phyloP scores from a whole-genome alignment of 1,140 invertebrate species.

The Aphis gossypii region DNA sequence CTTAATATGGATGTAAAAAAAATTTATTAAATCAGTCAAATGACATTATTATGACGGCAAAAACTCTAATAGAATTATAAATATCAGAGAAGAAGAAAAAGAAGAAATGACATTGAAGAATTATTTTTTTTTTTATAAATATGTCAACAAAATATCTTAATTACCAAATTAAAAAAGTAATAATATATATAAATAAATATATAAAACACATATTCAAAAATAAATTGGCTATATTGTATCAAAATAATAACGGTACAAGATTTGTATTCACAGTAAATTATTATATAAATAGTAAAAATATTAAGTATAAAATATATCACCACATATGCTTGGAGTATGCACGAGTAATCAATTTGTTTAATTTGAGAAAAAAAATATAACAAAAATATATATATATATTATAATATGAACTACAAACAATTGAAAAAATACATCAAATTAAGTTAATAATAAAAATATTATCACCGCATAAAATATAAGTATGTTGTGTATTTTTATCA shows the following conservation, averaged over 20 bases:
- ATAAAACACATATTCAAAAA: background rate
- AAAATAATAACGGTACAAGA: constrained; percentile 1
- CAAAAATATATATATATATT: background rate
- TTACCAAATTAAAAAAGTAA: background rate
- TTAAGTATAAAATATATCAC: background rate
- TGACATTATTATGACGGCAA: too few species aligned
- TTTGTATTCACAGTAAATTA: constrained; percentile 6
- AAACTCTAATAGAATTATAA: too few species aligned
- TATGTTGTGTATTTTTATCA: background rate
- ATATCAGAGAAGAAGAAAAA: too few species aligned
- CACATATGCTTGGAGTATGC: background rate
- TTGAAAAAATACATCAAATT: background rate
- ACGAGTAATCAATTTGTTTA: background rate
- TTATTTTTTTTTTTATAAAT: background rate
- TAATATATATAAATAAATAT: background rate
- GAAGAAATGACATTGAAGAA: too few species aligned
- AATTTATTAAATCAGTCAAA: too few species aligned
- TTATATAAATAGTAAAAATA: background rate
- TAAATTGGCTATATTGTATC: constrained; percentile 23
- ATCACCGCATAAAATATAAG: background rate
- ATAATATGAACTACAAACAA: background rate
- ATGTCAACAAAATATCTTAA: background rate
- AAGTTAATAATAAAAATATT: background rate
- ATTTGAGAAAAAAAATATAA: background rate
- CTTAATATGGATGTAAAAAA: too few species aligned